Evolutionary conservation across 2,113 vertebrate species (phyloP), one percentile per base, ranked within the genome.

Genomic region (Ariopsis seemanni): DNA sequence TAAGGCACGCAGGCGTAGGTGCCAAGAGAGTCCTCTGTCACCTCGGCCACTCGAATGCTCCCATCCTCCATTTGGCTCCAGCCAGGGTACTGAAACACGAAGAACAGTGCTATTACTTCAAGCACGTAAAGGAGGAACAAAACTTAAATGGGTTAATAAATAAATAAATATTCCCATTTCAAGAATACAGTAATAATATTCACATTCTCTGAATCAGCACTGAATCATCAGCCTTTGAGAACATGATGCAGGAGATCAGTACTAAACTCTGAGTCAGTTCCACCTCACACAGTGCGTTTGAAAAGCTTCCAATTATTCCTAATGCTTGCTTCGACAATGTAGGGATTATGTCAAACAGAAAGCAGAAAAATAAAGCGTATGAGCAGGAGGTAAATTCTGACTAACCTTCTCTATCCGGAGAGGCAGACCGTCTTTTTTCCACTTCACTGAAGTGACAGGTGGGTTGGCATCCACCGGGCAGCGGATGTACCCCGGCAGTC

Each of bases 1-100:
- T 99, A 99, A 99, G 98, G 98, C 98, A 99, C 97, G 93, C 98
- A 99, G 96, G 98, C 97, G 92, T 99, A 99, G 94, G 98, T 99
- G 96, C 98, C 98, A 85, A 99, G 97, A 92, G 97, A 97, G 91
- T 99, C 98, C 92, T 99, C 98, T 15, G 97, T 99, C 94, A 98
- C 97, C 96, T 99, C 98, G 91, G 97, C 95, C 88, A 99, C 97
- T 88, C 97, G 96, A 94, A 99, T 99, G 90, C 97, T 98, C 91
- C 98, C 98, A 18, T 99, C 98, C 1, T 98, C 97, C 96, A 97
- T 96, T 92, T 98, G 94, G 94, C 96, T 99, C 98, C 97, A 99
- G 74, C 98, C 97, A 72, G 97, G 90, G 90, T 97, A 98, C 98
- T 99, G 94, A 11, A 86, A 87, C 58, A 83, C 7, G 60, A 2